Evolutionary conservation across 2,113 vertebrate species (phyloP).

Genomic region (Malurus elegans): DNA sequence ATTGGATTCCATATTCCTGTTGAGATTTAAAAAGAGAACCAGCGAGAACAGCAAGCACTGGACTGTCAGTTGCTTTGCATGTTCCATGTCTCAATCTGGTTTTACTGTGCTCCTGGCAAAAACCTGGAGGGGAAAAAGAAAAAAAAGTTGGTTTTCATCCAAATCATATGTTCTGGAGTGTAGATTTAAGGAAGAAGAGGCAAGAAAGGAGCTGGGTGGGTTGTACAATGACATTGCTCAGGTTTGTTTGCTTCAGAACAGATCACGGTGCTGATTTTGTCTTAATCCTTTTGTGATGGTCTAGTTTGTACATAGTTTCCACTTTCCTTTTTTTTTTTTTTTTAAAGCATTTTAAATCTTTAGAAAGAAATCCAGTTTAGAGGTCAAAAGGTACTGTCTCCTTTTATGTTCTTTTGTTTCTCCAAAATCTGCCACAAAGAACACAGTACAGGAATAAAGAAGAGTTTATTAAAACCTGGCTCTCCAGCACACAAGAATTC

Average conservation of each 20-base stretch:
- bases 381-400: not conserved
- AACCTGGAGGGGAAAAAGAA: not conserved
- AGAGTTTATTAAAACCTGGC: not conserved
- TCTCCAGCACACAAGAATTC: not conserved
- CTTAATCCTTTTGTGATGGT: not conserved
- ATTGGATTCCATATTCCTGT: not conserved
- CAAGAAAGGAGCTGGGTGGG: not conserved
- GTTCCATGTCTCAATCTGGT: not conserved
- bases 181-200: not conserved
- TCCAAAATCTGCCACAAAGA: not conserved
- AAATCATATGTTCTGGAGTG: not conserved
- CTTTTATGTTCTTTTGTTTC: not conserved
- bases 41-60: not conserved
- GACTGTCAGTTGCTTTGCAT: not conserved
- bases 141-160: not conserved
- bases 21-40: not conserved
- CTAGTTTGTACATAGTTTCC: not conserved
- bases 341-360: not conserved
- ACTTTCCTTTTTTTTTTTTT: not conserved
- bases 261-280: not conserved
- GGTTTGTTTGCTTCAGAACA: not conserved
- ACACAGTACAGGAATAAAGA: not conserved
- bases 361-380: not conserved
- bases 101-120: not conserved
- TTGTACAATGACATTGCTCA: not conserved